A percentile compares a stretch with the other conserved stretches of the same genome.
Conservation (phyloP, 1,140 invertebrate species). For the Teleopsis dalmanni region DNA sequence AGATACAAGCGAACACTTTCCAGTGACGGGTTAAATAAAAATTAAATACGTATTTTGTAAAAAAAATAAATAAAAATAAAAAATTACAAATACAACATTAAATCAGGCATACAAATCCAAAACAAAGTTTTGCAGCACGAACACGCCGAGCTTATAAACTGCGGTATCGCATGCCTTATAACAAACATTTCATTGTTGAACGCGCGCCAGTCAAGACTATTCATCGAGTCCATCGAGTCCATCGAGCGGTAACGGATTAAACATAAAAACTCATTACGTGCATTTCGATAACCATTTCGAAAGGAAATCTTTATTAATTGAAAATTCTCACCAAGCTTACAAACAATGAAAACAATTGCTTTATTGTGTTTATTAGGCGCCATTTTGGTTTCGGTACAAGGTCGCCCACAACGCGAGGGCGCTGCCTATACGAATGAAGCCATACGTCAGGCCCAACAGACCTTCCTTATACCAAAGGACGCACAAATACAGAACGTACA, state of each 20-base stretch:
- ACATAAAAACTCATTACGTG: too few species aligned
- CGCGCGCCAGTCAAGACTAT: constrained; percentile 35
- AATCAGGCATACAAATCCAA: too few species aligned
- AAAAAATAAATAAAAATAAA: too few species aligned
- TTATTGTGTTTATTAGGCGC: constrained; percentile 43
- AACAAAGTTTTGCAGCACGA: too few species aligned
- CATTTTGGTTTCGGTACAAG: constrained; percentile 45
- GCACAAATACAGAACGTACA: constrained; percentile 77
- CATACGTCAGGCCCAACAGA: constrained; percentile 76
- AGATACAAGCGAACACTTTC: too few species aligned
- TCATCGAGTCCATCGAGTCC: too few species aligned
- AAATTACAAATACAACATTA: too few species aligned
- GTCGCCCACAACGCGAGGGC: constrained; percentile 68
- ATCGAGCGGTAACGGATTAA: too few species aligned
- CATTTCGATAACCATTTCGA: background rate
- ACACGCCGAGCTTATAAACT: constrained; percentile 38
- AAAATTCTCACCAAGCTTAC: constrained; percentile 1
- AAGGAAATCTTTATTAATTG: background rate
- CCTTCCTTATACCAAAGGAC: constrained; percentile 72
- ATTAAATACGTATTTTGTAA: too few species aligned
- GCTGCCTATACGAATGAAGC: constrained; percentile 74
- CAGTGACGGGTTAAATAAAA: too few species aligned
- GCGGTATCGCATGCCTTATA: constrained; percentile 22
- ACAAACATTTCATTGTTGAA: constrained; percentile 29
- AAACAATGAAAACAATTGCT: constrained; percentile 31